These are phyloP conservation scores for Coleophora flavipennella DNA, from an alignment of 2,888 invertebrate genomes.

Conservation along the genomic window DNA sequence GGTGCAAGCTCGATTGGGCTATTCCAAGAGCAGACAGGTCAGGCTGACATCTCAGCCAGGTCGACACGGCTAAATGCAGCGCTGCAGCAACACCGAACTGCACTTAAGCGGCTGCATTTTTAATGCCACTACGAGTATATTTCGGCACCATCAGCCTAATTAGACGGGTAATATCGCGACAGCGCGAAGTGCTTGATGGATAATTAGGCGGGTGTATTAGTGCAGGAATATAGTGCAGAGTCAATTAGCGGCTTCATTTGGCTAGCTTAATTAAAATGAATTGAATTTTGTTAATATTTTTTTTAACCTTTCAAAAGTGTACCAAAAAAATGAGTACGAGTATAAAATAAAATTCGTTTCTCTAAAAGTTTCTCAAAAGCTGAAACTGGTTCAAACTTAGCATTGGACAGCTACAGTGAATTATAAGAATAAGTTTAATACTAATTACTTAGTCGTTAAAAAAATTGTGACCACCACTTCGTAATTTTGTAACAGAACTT, in stretches of 20 bases:
- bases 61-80: conserved; percentile 49
- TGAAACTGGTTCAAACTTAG: no score
- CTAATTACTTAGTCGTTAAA: neutral
- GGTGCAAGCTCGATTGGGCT: conserved; percentile 23
- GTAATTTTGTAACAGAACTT: conserved; percentile 3
- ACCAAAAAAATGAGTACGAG: no score
- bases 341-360: no score
- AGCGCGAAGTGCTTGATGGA: neutral
- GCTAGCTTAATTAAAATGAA: no score
- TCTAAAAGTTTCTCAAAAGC: no score
- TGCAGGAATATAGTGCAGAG: neutral
- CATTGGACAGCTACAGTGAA: no score
- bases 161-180: conserved; percentile 23
- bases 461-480: conserved; percentile 14
- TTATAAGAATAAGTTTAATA: no score
- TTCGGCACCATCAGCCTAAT: conserved; percentile 47
- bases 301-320: no score
- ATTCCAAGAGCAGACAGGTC: conserved; percentile 42
- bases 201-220: neutral
- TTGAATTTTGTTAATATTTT: no score
- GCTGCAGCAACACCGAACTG: conserved; percentile 60
- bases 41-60: conserved; percentile 25
- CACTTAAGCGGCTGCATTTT: conserved; percentile 62
- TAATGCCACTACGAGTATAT: conserved; percentile 56
- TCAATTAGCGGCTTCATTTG: neutral